A percentile compares a stretch with the other conserved stretches of the same genome.
phyloP scores from a whole-genome alignment of 1,140 invertebrate species.

The Drosophila trapezifrons region DNA sequence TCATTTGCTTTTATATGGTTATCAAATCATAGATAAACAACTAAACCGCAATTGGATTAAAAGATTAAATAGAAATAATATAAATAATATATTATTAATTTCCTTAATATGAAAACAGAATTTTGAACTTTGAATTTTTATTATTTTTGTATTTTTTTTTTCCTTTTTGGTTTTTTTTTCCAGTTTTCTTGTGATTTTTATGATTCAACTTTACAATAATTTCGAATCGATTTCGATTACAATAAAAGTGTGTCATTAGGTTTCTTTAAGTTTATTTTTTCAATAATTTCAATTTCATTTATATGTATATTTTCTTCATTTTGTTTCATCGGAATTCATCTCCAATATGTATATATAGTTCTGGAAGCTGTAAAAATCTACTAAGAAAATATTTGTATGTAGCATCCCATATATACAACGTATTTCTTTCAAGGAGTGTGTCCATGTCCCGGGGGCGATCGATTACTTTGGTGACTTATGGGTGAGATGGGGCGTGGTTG shows the following conservation, averaged over 20 bases:
- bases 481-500: background rate
- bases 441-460: slow-evolving; percentile 2
- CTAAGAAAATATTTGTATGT: slow-evolving; percentile 75
- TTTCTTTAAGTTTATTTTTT: background rate
- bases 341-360: slow-evolving; percentile 23
- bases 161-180: background rate
- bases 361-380: slow-evolving; percentile 78
- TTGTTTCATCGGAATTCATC: slow-evolving; percentile 14
- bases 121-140: slow-evolving; percentile 50
- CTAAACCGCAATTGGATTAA: background rate
- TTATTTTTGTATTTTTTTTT: slow-evolving; percentile 27
- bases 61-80: too few species aligned
- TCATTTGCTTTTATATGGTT: slow-evolving; percentile 10
- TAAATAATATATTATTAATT: background rate
- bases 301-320: slow-evolving; percentile 7
- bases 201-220: slow-evolving; percentile 63
- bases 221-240: slow-evolving; percentile 63
- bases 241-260: slow-evolving; percentile 53
- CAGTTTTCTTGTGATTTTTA: slow-evolving; percentile 21
- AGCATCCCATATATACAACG: slow-evolving; percentile 36
- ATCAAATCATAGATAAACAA: slow-evolving; percentile 5
- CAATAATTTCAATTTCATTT: slow-evolving; percentile 10
- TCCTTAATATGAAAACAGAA: background rate
- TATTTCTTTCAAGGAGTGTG: slow-evolving; percentile 9
- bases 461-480: background rate